phyloP scores from a whole-genome alignment of 2,797 vertebrate genomes.

The Cuculus canorus region DNA sequence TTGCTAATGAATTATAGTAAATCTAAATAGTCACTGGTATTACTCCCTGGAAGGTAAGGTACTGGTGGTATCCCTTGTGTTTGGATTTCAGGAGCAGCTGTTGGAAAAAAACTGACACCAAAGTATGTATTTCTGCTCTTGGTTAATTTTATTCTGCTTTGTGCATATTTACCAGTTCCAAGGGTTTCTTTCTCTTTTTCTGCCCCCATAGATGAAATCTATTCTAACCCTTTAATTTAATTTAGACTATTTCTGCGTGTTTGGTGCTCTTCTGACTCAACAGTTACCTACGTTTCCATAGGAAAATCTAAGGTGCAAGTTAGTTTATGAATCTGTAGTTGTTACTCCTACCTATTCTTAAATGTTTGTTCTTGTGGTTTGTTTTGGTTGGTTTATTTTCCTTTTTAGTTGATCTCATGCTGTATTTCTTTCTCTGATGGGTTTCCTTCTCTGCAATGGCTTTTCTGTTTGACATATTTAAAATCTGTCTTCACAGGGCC shows the following conservation, averaged over 20 bases:
- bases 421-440: not conserved
- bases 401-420: not conserved
- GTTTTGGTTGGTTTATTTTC: not conserved
- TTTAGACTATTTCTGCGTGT: not conserved
- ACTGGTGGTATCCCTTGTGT: not conserved
- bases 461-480: not conserved
- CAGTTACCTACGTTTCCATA: not conserved
- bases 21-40: not conserved
- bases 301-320: not conserved
- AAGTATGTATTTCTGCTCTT: not conserved
- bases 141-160: not conserved
- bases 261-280: not conserved
- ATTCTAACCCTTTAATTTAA: not conserved
- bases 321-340: not conserved
- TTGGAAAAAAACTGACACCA: not conserved
- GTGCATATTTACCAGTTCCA: not conserved
- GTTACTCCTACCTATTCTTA: not conserved
- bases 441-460: not conserved
- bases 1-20: not conserved
- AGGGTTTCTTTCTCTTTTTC: not conserved
- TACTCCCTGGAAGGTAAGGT: not conserved
- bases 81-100: not conserved
- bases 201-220: not conserved
- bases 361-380: not conserved
- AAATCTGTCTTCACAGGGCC: not conserved